Evolutionary conservation across 2,113 vertebrate species (phyloP).

Genomic region (Pycnonotus jocosus): DNA sequence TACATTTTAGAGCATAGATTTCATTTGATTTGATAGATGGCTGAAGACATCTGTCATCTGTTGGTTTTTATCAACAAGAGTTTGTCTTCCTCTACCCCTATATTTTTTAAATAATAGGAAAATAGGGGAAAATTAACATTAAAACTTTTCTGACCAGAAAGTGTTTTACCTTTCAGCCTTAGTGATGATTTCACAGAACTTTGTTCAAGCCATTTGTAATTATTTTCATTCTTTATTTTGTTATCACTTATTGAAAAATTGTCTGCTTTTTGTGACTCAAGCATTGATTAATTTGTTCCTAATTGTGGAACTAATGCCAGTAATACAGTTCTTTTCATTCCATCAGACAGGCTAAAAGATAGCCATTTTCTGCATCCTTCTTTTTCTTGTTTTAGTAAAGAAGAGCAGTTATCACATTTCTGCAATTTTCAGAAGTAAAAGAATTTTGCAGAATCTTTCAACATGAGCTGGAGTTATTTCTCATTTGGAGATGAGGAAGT

Average conservation of each 20-base stretch:
- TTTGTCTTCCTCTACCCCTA: not conserved
- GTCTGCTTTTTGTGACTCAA: not conserved
- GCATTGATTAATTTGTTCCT: not conserved
- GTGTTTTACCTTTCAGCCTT: not conserved
- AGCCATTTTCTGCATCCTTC: not conserved
- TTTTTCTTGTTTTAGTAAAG: not conserved
- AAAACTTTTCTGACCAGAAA: not conserved
- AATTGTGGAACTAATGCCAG: not conserved
- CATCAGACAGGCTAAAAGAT: not conserved
- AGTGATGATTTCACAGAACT: not conserved
- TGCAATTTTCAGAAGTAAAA: not conserved
- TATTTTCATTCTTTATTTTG: not conserved
- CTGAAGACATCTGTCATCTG: constrained; percentile 15
- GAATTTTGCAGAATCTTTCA: not conserved
- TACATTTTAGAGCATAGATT: constrained; percentile 2
- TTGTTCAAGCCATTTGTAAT: not conserved
- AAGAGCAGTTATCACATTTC: not conserved
- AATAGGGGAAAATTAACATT: not conserved
- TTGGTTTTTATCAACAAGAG: not conserved
- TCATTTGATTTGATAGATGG: not conserved
- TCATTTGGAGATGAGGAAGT: not conserved
- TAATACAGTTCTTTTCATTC: not conserved
- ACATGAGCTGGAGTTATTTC: not conserved
- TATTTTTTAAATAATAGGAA: constrained; percentile 20
- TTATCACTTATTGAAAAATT: not conserved